Conservation (phyloP, 2,113 vertebrate genomes). For the Bucco capensis region DNA sequence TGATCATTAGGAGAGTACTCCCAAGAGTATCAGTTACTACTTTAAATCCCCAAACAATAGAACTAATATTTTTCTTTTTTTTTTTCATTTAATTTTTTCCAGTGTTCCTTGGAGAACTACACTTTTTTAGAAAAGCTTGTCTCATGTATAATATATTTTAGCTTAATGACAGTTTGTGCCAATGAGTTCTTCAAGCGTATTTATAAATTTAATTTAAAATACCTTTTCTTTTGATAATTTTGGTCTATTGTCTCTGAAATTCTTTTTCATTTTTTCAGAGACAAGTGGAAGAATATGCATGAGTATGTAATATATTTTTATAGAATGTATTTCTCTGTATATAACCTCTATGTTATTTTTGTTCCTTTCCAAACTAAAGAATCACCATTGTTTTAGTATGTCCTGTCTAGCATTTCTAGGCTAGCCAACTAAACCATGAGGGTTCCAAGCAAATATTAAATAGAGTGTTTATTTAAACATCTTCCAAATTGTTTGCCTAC, state of each 20-base stretch:
- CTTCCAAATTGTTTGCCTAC: conserved; percentile 70
- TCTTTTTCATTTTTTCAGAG: background rate
- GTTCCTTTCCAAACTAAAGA: background rate
- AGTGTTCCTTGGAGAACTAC: background rate
- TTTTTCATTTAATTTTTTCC: background rate
- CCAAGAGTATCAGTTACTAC: background rate
- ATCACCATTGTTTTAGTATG: background rate
- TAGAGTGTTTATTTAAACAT: conserved; percentile 75
- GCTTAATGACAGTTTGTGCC: background rate
- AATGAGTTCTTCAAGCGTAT: background rate
- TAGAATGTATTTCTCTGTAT: background rate
- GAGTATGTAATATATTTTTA: background rate
- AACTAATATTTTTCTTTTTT: background rate
- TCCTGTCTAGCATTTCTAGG: background rate
- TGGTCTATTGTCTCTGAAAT: background rate
- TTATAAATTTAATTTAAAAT: conserved; percentile 9
- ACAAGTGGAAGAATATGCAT: background rate
- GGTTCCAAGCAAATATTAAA: conserved; percentile 58
- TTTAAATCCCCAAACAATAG: background rate
- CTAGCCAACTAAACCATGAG: conserved; percentile 1
- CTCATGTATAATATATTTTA: background rate
- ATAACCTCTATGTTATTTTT: background rate
- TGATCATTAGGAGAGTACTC: background rate
- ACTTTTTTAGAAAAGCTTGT: background rate
- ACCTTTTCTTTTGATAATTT: background rate